Evolutionary conservation across 2,797 vertebrate species (phyloP), one percentile per base, ranked within the genome.

Genomic region (Eidolon dupreanum): DNA sequence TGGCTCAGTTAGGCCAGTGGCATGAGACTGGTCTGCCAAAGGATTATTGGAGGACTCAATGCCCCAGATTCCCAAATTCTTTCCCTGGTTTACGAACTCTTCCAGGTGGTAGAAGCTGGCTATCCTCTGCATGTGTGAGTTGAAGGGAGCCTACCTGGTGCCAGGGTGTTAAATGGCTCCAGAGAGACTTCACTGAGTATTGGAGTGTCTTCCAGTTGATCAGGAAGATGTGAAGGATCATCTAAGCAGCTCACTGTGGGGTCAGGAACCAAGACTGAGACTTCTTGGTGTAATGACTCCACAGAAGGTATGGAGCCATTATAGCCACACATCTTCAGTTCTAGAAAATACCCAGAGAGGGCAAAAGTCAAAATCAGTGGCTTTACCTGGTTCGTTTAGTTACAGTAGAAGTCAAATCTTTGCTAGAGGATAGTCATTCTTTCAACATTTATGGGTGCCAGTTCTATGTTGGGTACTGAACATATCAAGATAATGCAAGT

Each of bases 81-180:
- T 86, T 75, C 20, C 24, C 73, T 46, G 17, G 36, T 88, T 93
- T 93, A 33, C 63, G 33, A 13, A 46, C 38, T 94, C 71, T 88
- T 74, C 38, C 15, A 90, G 17, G 79, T 41, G 66, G 41, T 0
- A 53, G 38, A 89, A 89, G 73, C 15, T 68, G 28, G 81, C 51
- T 77, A 61, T 16, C 28, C 8, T 86, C 41, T 57, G 53, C 51
- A 78, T 38, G 28, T 57, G n/a, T 61, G 78, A 36, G 11, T 1
- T 41, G 36, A 93, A 92, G 10, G 63, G 17, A 88, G 38, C 9
- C 46, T 49, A 99, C 99, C 99, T 97, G 98, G 87, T 88, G 96
- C 98, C 87, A 98, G 95, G 17, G 98, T 97, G 66, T 98, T 98
- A 33, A 98, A 99, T 36, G 98, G 98, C 88, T 99, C 98, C 86